Evolutionary conservation across 2,797 vertebrate species (phyloP).

Genomic region (Tiaroga cobitis): DNA sequence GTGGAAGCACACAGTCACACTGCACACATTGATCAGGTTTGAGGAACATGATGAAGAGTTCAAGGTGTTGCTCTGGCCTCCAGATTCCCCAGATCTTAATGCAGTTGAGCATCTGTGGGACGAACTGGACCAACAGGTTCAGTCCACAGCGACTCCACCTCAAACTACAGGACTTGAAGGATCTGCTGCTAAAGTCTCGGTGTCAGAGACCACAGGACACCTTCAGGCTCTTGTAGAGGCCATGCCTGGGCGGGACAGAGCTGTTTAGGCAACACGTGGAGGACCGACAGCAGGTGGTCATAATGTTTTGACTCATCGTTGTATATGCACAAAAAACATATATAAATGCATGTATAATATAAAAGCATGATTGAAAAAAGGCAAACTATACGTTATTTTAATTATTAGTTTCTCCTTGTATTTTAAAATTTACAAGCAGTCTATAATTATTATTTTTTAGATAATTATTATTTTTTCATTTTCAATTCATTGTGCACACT

Average conservation of each 20-base stretch:
- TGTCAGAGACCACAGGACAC: no score
- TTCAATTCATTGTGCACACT: neutral
- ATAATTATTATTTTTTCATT: neutral
- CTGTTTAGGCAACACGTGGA: neutral
- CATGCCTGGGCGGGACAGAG: neutral
- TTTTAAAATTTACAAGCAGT: neutral
- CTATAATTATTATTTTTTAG: neutral
- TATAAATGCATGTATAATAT: neutral
- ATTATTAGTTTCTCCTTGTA: neutral
- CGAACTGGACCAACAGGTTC: no score
- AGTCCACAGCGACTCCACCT: neutral
- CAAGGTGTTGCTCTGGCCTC: neutral
- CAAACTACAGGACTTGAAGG: neutral
- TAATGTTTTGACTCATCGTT: neutral
- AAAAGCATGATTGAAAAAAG: neutral
- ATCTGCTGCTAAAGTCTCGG: neutral
- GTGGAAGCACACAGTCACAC: neutral
- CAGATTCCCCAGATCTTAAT: no score
- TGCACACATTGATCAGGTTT: neutral
- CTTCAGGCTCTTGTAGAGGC: neutral
- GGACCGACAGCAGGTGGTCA: neutral
- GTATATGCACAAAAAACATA: neutral
- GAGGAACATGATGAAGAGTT: neutral
- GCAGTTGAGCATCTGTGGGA: no score
- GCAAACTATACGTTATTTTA: neutral